These are phyloP conservation scores for Enteromius afrohamiltoni DNA, from an alignment of 2,797 vertebrate genomes.

Conservation along the genomic window DNA sequence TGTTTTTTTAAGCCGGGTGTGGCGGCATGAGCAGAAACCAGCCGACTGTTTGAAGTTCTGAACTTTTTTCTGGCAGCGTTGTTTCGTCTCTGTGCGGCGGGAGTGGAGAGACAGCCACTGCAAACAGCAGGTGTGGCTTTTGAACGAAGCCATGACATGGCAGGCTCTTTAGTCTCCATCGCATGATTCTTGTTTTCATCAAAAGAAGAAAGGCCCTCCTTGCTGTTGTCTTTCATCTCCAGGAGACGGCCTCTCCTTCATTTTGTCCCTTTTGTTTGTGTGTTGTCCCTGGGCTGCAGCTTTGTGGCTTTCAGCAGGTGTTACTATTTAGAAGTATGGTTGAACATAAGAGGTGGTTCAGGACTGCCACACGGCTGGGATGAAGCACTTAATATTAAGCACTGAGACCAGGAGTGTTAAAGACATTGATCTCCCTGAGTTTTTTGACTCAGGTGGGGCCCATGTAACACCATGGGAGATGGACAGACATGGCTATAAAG, in stretches of 20 bases:
- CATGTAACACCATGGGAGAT: constrained; percentile 1
- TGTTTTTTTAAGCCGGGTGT: constrained; percentile 63
- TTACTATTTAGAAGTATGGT: constrained; percentile 63
- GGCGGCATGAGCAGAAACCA: constrained; percentile 67
- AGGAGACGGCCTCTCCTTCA: constrained; percentile 68
- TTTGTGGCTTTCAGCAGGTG: constrained; percentile 68
- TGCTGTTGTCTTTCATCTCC: constrained; percentile 78
- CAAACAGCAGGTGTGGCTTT: constrained; percentile 86
- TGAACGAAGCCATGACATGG: constrained; percentile 74
- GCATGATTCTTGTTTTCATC: constrained; percentile 83
- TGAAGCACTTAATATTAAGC: constrained; percentile 48
- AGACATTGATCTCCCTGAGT: constrained; percentile 16
- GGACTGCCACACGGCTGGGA: constrained; percentile 31
- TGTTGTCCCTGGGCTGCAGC: constrained; percentile 64
- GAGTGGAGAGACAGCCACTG: constrained; percentile 73
- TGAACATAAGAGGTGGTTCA: constrained; percentile 55
- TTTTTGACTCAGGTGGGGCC: neutral
- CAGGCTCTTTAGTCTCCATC: constrained; percentile 75
- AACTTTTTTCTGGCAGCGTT: constrained; percentile 64
- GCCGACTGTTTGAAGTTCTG: constrained; percentile 74
- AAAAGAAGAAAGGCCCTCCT: constrained; percentile 78
- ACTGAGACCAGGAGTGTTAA: constrained; percentile 27
- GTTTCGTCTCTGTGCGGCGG: constrained; percentile 77
- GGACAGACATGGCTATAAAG: neutral
- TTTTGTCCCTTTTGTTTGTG: constrained; percentile 66